Percentiles rank a stretch among this genome's conserved stretches.
Conservation (phyloP, 2,888 invertebrate species). For the Phlogophora meticulosa region DNA sequence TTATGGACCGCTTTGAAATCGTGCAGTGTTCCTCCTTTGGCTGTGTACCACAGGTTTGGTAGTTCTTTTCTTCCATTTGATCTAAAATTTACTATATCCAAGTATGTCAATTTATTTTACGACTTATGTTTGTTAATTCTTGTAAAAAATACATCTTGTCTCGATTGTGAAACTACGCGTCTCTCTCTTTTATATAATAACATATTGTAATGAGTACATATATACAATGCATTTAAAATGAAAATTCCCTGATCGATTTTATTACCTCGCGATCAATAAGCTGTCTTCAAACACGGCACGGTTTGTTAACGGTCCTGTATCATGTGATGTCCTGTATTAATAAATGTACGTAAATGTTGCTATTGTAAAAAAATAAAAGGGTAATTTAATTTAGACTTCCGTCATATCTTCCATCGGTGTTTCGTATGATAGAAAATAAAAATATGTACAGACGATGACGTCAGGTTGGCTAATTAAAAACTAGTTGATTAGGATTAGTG, state of each 20-base stretch:
- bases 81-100: background rate
- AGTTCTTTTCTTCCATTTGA: background rate
- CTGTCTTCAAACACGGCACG: slow-evolving; percentile 23
- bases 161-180: background rate
- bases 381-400: slow-evolving; percentile 62
- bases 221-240: slow-evolving; percentile 6
- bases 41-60: background rate
- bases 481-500: slow-evolving; percentile 18
- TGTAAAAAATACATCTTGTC: background rate
- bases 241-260: slow-evolving; percentile 11
- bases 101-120: background rate
- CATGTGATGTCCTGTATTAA: slow-evolving; percentile 35
- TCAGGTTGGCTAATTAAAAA: slow-evolving; percentile 38
- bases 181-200: background rate
- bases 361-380: slow-evolving; percentile 58
- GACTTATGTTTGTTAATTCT: background rate
- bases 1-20: slow-evolving; percentile 22
- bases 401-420: slow-evolving; percentile 61
- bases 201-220: background rate
- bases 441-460: slow-evolving; percentile 46
- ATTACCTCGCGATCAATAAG: slow-evolving; percentile 15
- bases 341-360: slow-evolving; percentile 58
- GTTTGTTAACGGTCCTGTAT: slow-evolving; percentile 44
- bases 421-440: slow-evolving; percentile 34
- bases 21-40: background rate